These are phyloP conservation scores for Lycorma delicatula DNA, from an alignment of 1,140 invertebrate genomes.

Conservation along the genomic window DNA sequence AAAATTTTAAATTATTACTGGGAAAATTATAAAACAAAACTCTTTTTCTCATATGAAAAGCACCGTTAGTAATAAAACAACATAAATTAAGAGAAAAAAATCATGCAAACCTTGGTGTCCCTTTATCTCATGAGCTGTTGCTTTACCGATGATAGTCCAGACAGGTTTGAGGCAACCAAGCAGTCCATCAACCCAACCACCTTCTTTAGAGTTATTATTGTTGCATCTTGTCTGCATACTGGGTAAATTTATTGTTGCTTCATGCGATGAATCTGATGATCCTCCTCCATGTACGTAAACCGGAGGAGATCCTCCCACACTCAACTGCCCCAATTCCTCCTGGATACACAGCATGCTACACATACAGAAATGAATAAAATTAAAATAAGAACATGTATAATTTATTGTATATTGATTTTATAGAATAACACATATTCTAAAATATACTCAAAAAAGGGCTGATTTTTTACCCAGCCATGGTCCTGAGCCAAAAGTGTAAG, in stretches of 20 bases:
- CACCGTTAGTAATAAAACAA: too few relatives aligned
- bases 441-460: too few relatives aligned
- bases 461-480: too few relatives aligned
- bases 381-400: too few relatives aligned
- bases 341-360: slow-evolving; percentile 57
- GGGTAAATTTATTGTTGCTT: too few relatives aligned
- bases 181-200: slow-evolving; percentile 71
- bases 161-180: slow-evolving; percentile 80
- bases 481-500: too few relatives aligned
- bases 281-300: neutral
- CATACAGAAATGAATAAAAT: too few relatives aligned
- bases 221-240: slow-evolving; percentile 21
- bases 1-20: too few relatives aligned
- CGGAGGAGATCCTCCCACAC: slow-evolving; percentile 29
- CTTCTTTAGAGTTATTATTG: slow-evolving; percentile 34
- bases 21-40: too few relatives aligned
- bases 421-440: too few relatives aligned
- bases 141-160: slow-evolving; percentile 75
- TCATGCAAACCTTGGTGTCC: slow-evolving; percentile 33
- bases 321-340: slow-evolving; percentile 51
- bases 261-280: slow-evolving; percentile 7
- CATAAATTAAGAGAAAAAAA: slow-evolving; percentile 11
- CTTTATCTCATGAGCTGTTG: slow-evolving; percentile 58
- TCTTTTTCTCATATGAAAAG: too few relatives aligned
- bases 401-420: too few relatives aligned